These are phyloP conservation scores for Digitonthophagus gazella DNA, from an alignment of 2,888 invertebrate species.

Conservation along the genomic window DNA sequence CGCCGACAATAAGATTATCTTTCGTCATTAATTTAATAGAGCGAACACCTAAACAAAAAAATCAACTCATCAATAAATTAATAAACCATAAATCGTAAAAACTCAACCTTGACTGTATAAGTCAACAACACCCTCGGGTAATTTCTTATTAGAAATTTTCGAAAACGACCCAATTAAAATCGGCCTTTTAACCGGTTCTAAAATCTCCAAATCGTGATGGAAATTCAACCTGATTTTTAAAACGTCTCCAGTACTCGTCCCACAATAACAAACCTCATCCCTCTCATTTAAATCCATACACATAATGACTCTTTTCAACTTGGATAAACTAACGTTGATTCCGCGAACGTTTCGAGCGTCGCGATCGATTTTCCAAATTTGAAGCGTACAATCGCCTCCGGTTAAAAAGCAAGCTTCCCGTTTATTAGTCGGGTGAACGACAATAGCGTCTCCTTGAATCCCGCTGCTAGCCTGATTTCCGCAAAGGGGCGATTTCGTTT, in stretches of 20 bases:
- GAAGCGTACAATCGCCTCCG: slow-evolving; percentile 64
- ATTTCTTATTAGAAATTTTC: slow-evolving; percentile 59
- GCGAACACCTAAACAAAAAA: slow-evolving; percentile 57
- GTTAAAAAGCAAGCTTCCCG: slow-evolving; percentile 68
- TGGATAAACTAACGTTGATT: slow-evolving; percentile 74
- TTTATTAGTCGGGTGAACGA: slow-evolving; percentile 55
- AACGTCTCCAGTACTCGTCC: slow-evolving; percentile 80
- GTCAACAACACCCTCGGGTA: slow-evolving; percentile 55
- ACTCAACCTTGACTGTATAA: slow-evolving; percentile 59
- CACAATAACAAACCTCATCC: slow-evolving; percentile 78
- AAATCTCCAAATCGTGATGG: slow-evolving; percentile 56
- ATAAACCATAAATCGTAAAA: background rate
- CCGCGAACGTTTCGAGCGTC: slow-evolving; percentile 68
- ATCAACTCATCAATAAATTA: background rate
- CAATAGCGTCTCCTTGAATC: slow-evolving; percentile 44
- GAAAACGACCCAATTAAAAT: slow-evolving; percentile 65
- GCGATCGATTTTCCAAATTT: slow-evolving; percentile 70
- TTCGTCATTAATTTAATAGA: slow-evolving; percentile 61
- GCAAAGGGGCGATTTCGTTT: slow-evolving; percentile 49
- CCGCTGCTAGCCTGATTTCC: slow-evolving; percentile 49
- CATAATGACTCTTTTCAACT: slow-evolving; percentile 72
- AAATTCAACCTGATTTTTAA: slow-evolving; percentile 62
- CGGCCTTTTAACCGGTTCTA: slow-evolving; percentile 57
- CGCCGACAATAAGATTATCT: slow-evolving; percentile 71
- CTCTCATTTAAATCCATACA: slow-evolving; percentile 69